These are phyloP conservation scores for Phalloptychus januarius DNA, from an alignment of 2,797 vertebrate species.

Conservation along the genomic window DNA sequence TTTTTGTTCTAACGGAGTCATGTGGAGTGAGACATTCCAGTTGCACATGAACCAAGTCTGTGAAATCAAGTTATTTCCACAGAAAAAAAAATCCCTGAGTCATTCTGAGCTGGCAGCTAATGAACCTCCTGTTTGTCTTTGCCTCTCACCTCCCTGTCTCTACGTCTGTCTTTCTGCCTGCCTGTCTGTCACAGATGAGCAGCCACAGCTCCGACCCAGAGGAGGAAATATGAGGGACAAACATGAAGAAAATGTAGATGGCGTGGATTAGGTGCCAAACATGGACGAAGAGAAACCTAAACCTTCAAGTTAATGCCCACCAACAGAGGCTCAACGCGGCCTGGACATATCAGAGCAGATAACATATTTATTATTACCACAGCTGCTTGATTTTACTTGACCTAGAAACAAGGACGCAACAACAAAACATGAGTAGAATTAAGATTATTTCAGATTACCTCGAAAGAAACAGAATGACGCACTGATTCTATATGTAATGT, in stretches of 20 bases:
- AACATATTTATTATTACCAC: slow-evolving; percentile 29
- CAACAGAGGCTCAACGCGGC: slow-evolving; percentile 33
- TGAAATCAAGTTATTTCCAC: slow-evolving; percentile 24
- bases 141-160: slow-evolving; percentile 15
- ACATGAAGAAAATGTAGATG: slow-evolving; percentile 30
- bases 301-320: slow-evolving; percentile 31
- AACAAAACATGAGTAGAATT: slow-evolving; percentile 7
- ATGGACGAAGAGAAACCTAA: slow-evolving; percentile 68
- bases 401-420: slow-evolving; percentile 15
- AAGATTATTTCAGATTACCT: slow-evolving; percentile 1
- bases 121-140: slow-evolving; percentile 52
- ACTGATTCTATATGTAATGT: slow-evolving; percentile 12
- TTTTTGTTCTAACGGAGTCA: background rate
- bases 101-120: slow-evolving; percentile 43
- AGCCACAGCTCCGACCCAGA: slow-evolving; percentile 80
- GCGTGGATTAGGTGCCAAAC: slow-evolving; percentile 69
- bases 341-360: slow-evolving; percentile 52
- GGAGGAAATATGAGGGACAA: slow-evolving; percentile 77
- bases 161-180: slow-evolving; percentile 25
- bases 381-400: slow-evolving; percentile 33
- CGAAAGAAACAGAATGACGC: slow-evolving; percentile 7
- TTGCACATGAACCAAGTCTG: background rate
- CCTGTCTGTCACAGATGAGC: slow-evolving; percentile 73
- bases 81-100: slow-evolving; percentile 37
- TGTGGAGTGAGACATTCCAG: background rate